Base-by-base conservation (phyloP, 2,113 vertebrate genomes). In the Tauraco erythrolophus region DNA sequence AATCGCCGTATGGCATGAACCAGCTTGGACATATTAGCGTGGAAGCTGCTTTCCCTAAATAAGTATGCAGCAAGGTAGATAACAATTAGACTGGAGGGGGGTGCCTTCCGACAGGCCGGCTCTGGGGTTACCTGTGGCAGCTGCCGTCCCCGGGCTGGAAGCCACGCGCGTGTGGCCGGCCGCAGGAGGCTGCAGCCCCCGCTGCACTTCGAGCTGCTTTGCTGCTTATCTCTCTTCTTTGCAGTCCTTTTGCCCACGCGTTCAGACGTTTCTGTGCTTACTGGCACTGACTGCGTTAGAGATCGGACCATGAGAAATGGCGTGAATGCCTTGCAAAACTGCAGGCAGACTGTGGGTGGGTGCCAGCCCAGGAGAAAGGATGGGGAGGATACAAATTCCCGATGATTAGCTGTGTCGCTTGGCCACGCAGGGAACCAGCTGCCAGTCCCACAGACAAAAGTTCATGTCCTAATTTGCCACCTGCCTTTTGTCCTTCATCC, bases 401-500 rank as follows among this genome's bases (percentile, higher is more conserved):
- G 2, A 13, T 33, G 43, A 80, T 78, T 43, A 75, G 37, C 80
- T 50, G 64, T 16, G 64, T 72, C 28, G 4, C 45, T 81, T 56
- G 80, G 57, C 53, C 46, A 21, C 45, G 22, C 25, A 31, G 65
- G 30, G 70, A 58, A 19, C 50, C 57, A 45, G 60, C 74, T 93
- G 79, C 46, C 39, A 18, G 10, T 46, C 28, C 68, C 41, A 69
- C 37, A 60, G 54, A 76, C 69, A 41, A 41, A 85, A 80, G 28
- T 77, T 84, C 69, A 25, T 27, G 46, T 77, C 89, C 58, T 92
- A 33, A 91, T 88, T 70, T 95, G 15, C 75, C 4, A 28, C 69
- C 70, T 97, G 89, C 39, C 58, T 96, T 94, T 87, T 82, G 69
- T 95, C 61, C 80, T 89, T 94, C 45, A 51, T 65, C 54, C 50